These are phyloP conservation scores for Chalcis sispes DNA, from an alignment of 2,888 invertebrate species.

Conservation along the genomic window DNA sequence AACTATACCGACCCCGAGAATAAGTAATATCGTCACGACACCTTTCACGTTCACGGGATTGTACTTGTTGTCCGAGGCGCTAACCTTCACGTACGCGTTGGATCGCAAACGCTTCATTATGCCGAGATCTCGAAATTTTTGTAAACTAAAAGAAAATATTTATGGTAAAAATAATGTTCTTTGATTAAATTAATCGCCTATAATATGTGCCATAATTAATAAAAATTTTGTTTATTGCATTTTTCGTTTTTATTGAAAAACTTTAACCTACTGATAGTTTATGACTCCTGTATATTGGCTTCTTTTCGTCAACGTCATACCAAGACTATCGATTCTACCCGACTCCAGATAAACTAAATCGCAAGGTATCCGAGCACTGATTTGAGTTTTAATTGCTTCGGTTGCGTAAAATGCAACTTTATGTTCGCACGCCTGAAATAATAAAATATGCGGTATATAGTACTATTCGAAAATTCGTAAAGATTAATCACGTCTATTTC, in stretches of 20 bases:
- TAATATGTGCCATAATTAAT: no score
- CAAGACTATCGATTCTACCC: conserved; percentile 61
- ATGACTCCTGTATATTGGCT: conserved; percentile 63
- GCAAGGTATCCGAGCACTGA: conserved; percentile 59
- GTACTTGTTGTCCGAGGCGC: conserved; percentile 26
- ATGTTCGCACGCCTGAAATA: conserved; percentile 26
- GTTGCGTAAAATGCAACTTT: conserved; percentile 60
- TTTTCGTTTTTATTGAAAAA: neutral
- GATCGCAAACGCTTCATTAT: conserved; percentile 43
- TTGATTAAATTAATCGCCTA: no score
- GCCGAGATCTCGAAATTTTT: conserved; percentile 55
- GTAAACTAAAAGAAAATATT: conserved; percentile 55
- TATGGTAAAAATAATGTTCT: no score
- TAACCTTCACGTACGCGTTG: neutral
- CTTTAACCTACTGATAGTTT: conserved; percentile 64
- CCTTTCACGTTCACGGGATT: conserved; percentile 50
- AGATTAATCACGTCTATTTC: neutral
- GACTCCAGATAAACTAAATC: conserved; percentile 57
- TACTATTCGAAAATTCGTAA: neutral
- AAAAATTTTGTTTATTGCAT: no score
- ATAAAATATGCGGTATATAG: no score
- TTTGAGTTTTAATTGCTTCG: conserved; percentile 43
- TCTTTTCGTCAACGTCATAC: conserved; percentile 61
- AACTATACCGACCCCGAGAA: conserved; percentile 38
- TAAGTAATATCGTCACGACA: conserved; percentile 44